phyloP scores from a whole-genome alignment of 2,797 vertebrate species.

The Diceros bicornis region DNA sequence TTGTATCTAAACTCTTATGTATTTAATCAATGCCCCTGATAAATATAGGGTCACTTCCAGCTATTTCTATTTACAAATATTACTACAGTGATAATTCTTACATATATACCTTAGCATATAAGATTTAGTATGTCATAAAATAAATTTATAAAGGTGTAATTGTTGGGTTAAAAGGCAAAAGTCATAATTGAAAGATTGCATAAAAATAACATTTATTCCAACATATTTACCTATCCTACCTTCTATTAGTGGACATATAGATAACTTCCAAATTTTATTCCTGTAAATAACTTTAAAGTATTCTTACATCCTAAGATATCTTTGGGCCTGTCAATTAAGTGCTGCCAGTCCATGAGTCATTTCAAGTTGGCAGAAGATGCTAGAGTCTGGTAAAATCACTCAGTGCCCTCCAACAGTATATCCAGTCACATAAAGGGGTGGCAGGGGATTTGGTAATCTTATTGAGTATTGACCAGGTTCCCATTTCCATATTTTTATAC shows the following conservation, averaged over 20 bases:
- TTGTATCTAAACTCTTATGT: background rate
- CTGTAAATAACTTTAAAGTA: conserved; percentile 12
- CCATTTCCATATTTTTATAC: background rate
- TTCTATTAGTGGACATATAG: background rate
- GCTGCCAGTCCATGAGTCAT: background rate
- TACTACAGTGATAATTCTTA: background rate
- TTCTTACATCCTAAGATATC: background rate
- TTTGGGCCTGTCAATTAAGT: background rate
- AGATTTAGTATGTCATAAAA: background rate
- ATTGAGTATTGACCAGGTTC: background rate
- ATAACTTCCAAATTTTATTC: conserved; percentile 19
- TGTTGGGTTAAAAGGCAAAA: conserved; percentile 2
- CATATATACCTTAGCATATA: background rate
- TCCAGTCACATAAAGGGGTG: background rate
- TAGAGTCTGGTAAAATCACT: background rate
- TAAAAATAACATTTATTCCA: background rate
- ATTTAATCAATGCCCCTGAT: background rate
- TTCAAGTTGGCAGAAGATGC: background rate
- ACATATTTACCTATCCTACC: background rate
- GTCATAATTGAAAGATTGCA: background rate
- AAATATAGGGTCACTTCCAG: background rate
- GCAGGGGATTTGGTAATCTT: background rate
- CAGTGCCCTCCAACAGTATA: background rate
- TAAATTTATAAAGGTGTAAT: background rate
- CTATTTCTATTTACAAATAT: background rate